phyloP scores from a whole-genome alignment of 1,140 invertebrate species.

The Lerema accius region DNA sequence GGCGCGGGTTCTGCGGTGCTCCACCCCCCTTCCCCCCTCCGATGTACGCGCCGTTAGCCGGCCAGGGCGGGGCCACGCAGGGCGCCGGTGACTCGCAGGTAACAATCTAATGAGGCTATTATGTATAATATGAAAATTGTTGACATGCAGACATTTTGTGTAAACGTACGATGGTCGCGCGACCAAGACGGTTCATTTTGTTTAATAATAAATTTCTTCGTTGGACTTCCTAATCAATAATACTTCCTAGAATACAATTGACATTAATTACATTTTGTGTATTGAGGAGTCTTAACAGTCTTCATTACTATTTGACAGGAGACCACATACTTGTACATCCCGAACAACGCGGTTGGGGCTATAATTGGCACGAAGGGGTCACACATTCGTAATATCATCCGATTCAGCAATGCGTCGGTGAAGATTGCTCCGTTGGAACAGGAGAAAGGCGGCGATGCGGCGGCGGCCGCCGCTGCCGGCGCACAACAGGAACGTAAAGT shows the following conservation, averaged over 20 bases:
- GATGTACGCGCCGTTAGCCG: constrained; percentile 84
- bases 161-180: too few relatives aligned
- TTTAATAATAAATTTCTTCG: too few relatives aligned
- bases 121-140: not conserved
- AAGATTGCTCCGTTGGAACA: constrained; percentile 95
- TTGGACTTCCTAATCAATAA: too few relatives aligned
- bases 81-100: constrained; percentile 82
- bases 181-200: too few relatives aligned
- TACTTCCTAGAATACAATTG: too few relatives aligned
- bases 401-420: constrained; percentile 96
- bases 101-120: constrained; percentile 10
- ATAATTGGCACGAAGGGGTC: constrained; percentile 98
- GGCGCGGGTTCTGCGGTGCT: constrained; percentile 84
- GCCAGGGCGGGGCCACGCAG: constrained; percentile 79
- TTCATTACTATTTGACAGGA: constrained; percentile 83
- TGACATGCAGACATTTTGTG: too few relatives aligned
- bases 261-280: too few relatives aligned
- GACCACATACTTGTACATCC: constrained; percentile 97
- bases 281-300: not conserved
- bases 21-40: constrained; percentile 82
- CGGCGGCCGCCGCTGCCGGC: constrained; percentile 29
- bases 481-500: constrained; percentile 94
- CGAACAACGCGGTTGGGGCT: constrained; percentile 97
- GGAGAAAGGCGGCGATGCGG: constrained; percentile 86
- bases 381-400: constrained; percentile 98